Base-by-base conservation (phyloP, 2,888 invertebrate genomes). In the Leptothorax acervorum region DNA sequence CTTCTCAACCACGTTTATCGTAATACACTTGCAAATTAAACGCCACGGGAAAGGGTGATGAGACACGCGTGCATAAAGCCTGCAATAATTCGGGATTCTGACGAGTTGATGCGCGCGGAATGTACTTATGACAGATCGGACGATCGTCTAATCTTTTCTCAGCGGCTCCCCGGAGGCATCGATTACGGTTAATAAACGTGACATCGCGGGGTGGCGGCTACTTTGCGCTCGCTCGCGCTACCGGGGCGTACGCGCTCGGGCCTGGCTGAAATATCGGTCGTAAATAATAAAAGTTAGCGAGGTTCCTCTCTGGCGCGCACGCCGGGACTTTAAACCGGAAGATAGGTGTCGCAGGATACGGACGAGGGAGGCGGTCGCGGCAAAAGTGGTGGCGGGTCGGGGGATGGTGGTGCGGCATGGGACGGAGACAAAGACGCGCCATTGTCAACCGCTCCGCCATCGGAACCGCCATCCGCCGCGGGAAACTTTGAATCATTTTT, bases 401-500 rank as follows among this genome's bases (percentile, higher is more conserved):
- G 87, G 88, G 87, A 89, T 88, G 83, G 84, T 81, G 90, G 89
- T 87, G 90, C 92, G 91, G 88, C 87, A 83, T 81, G 84, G 90
- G 87, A 86, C 82, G 93, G 93, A 93, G 94, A 95, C 95, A 95
- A 95, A 95, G 94, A 94, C 95, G 94, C 93, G 93, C 95, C 94
- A 94, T 95, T 95, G 94, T 94, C 95, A 94, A 94, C 93, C 93
- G 94, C 93, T 93, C 93, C 93, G 92, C 94, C 94, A 95, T 94
- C 95, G 94, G 95, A 95, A 95, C 95, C 93, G 91, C 94, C 94
- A 94, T 94, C 94, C 94, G 93, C 94, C 93, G 94, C 94, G 95
- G 95, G 95, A 95, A 95, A 95, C 95, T 95, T 95, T 95, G 95
- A 95, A 95, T 95, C 95, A 95, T 95, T 95, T 95, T 95, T 95